These are phyloP conservation scores for Festucalex cinctus DNA, from an alignment of 2,113 vertebrate genomes.

Conservation along the genomic window DNA sequence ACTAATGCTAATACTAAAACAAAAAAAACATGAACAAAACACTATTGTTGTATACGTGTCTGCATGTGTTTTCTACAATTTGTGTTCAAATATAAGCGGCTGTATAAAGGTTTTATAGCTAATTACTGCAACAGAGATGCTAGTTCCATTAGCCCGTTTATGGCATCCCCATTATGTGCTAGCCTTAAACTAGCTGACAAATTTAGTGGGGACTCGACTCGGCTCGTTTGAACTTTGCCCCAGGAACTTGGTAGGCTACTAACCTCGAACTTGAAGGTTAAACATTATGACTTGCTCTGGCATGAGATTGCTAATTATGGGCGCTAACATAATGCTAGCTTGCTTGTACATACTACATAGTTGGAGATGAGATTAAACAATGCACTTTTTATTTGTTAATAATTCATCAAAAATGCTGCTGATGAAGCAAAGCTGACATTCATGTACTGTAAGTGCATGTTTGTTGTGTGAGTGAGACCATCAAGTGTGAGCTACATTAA, in stretches of 20 bases:
- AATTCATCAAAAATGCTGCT: background rate
- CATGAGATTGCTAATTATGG: background rate
- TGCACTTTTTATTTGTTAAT: background rate
- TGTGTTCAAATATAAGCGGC: too few relatives aligned
- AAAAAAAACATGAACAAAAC: too few relatives aligned
- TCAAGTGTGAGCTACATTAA: slow-evolving; percentile 43
- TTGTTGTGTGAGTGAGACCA: slow-evolving; percentile 4
- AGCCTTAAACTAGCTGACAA: background rate
- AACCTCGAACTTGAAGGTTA: too few relatives aligned
- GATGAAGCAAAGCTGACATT: background rate
- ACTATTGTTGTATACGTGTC: too few relatives aligned
- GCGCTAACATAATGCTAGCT: background rate
- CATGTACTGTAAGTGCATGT: background rate
- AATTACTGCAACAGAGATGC: too few relatives aligned
- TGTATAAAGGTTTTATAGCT: too few relatives aligned
- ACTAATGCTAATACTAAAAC: too few relatives aligned
- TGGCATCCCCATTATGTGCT: background rate
- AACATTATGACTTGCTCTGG: background rate
- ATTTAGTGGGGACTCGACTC: background rate
- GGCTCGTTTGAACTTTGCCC: too few relatives aligned
- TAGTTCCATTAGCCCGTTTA: too few relatives aligned
- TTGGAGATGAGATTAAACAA: background rate
- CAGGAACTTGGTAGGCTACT: too few relatives aligned
- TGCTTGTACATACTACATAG: background rate
- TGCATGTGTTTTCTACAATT: too few relatives aligned